Evolutionary conservation across 2,888 invertebrate species (phyloP).

Genomic region (Branchipolynoe longqiensis): DNA sequence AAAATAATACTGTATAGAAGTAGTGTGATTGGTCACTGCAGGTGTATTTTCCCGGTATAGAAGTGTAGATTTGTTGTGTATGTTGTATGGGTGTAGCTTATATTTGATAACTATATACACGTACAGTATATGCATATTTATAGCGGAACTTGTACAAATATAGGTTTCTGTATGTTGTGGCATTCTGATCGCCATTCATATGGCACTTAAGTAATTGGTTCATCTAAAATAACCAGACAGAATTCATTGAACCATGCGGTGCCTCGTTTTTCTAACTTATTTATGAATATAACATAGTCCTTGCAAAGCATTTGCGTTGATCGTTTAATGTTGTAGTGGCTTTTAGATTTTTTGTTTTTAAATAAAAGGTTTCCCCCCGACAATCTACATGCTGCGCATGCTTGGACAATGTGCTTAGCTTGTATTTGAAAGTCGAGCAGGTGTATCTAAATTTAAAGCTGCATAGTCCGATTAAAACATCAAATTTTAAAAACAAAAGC

Average conservation of each 20-base stretch:
- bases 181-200: too few species aligned
- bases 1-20: too few species aligned
- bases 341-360: constrained; percentile 6
- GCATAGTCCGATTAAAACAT: background rate
- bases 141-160: background rate
- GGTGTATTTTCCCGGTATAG: background rate
- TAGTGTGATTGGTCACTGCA: constrained; percentile 16
- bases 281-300: constrained; percentile 29
- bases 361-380: too few species aligned
- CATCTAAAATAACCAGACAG: background rate
- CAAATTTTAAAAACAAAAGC: too few species aligned
- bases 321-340: constrained; percentile 16
- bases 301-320: constrained; percentile 33
- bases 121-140: background rate
- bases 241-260: background rate
- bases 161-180: background rate
- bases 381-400: constrained; percentile 46
- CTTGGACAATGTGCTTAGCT: constrained; percentile 20
- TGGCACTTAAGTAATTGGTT: too few species aligned
- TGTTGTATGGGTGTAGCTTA: constrained; percentile 30
- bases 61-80: background rate
- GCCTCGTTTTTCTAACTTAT: constrained; percentile 41
- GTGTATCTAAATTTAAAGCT: background rate
- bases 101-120: constrained; percentile 6
- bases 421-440: background rate